Percentiles rank a stretch among this genome's conserved stretches.
These are phyloP conservation scores for Atrichornis clamosus DNA, from an alignment of 2,113 vertebrate genomes.

Conservation along the genomic window DNA sequence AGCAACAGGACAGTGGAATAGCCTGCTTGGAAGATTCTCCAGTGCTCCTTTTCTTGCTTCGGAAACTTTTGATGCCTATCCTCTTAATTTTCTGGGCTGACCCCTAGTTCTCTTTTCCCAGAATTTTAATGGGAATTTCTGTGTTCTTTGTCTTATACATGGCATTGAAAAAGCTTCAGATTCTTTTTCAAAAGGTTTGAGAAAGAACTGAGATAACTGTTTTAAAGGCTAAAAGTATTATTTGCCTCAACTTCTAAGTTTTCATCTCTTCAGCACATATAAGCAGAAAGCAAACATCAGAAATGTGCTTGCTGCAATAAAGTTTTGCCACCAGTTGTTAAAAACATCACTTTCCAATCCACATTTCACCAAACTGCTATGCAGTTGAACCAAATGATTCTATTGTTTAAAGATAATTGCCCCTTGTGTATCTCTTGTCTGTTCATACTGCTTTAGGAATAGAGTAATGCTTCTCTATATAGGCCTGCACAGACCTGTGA, in stretches of 20 bases:
- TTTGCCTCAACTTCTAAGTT: neutral
- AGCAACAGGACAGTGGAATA: neutral
- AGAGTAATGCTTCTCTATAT: neutral
- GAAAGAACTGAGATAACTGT: neutral
- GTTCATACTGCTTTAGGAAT: neutral
- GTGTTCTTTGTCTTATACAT: neutral
- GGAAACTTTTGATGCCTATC: neutral
- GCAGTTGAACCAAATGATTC: neutral
- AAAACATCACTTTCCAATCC: neutral
- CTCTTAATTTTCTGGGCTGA: neutral
- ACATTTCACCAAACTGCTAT: neutral
- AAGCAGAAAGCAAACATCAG: neutral
- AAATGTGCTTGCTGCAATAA: neutral
- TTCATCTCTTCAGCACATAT: neutral
- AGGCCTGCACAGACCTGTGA: neutral
- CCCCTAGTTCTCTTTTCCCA: neutral
- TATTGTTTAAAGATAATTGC: neutral
- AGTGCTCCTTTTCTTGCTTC: neutral
- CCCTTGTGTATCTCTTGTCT: neutral
- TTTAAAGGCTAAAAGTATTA: neutral
- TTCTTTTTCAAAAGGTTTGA: neutral
- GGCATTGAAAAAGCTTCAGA: neutral
- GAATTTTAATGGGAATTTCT: neutral
- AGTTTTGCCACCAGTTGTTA: neutral
- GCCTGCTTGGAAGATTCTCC: neutral